A percentile compares a stretch with the other conserved stretches of the same genome.
phyloP scores from a whole-genome alignment of 1,140 invertebrate genomes.

The Subanguina moxae region DNA sequence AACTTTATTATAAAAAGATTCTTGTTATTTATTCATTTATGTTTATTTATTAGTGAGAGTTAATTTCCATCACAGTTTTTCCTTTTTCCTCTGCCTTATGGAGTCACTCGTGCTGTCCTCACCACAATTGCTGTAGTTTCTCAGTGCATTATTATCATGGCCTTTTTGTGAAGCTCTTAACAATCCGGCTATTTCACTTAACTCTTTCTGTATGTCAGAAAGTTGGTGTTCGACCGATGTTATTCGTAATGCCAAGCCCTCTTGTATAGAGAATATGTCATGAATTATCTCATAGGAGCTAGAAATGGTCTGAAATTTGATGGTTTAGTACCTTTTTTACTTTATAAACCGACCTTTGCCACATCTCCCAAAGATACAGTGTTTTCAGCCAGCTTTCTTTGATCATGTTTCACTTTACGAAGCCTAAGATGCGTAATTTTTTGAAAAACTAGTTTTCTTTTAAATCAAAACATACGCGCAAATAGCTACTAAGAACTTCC shows the following conservation, averaged over 20 bases:
- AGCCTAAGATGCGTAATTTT: slow-evolving; percentile 67
- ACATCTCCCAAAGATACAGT: slow-evolving; percentile 98
- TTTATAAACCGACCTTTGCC: slow-evolving; percentile 73
- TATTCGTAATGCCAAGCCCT: slow-evolving; percentile 54
- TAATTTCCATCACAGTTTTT: no score
- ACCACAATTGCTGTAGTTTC: no score
- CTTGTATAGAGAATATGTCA: slow-evolving; percentile 54
- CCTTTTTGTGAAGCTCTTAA: neutral
- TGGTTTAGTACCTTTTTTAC: neutral
- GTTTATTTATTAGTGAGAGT: no score
- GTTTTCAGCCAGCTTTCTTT: slow-evolving; percentile 97
- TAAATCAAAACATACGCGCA: slow-evolving; percentile 77
- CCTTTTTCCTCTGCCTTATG: no score
- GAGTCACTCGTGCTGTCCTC: no score
- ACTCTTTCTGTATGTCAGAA: slow-evolving; percentile 48
- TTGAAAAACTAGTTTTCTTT: slow-evolving; percentile 52
- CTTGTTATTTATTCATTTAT: no score
- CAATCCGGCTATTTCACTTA: slow-evolving; percentile 32
- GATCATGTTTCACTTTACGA: slow-evolving; percentile 98
- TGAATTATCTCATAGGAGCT: slow-evolving; percentile 55
- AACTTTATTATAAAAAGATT: no score
- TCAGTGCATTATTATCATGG: no score
- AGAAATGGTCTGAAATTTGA: slow-evolving; percentile 46
- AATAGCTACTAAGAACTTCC: slow-evolving; percentile 98
- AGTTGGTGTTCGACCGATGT: slow-evolving; percentile 57